These are phyloP conservation scores for Epiblema foenella DNA, from an alignment of 2,888 invertebrate species.

Conservation along the genomic window DNA sequence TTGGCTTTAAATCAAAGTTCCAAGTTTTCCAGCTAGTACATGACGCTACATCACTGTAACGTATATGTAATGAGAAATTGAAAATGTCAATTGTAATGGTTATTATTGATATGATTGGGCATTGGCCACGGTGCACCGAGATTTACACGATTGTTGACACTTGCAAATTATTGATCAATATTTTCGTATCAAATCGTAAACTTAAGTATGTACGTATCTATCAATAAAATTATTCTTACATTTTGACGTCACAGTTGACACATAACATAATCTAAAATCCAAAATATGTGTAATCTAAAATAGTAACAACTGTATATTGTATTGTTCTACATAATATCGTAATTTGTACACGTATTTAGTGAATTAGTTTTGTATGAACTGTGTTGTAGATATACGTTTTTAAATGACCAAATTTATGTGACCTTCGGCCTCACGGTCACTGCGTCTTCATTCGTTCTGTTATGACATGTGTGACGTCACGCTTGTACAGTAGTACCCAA, in stretches of 20 bases:
- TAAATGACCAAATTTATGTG: neutral
- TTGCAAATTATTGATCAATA: constrained; percentile 39
- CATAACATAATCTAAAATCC: too few species aligned
- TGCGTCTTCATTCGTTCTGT: neutral
- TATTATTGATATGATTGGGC: constrained; percentile 3
- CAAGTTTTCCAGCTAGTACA: neutral
- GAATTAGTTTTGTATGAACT: constrained; percentile 24
- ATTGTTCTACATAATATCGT: constrained; percentile 9
- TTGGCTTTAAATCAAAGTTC: neutral
- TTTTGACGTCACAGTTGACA: constrained; percentile 17
- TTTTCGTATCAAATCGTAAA: constrained; percentile 38
- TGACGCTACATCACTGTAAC: neutral
- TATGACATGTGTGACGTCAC: neutral
- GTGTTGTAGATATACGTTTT: neutral
- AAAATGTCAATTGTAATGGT: constrained; percentile 29
- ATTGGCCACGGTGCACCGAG: neutral
- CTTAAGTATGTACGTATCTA: constrained; percentile 3
- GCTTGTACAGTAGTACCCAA: too few species aligned
- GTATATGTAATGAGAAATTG: neutral
- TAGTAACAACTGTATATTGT: neutral
- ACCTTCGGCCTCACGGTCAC: neutral
- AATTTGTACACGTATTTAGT: constrained; percentile 12
- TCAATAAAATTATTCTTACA: constrained; percentile 6
- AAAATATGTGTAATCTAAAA: neutral
- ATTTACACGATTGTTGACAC: constrained; percentile 27